Evolutionary conservation across 2,888 invertebrate species (phyloP).

Genomic region (Abrostola tripartita): DNA sequence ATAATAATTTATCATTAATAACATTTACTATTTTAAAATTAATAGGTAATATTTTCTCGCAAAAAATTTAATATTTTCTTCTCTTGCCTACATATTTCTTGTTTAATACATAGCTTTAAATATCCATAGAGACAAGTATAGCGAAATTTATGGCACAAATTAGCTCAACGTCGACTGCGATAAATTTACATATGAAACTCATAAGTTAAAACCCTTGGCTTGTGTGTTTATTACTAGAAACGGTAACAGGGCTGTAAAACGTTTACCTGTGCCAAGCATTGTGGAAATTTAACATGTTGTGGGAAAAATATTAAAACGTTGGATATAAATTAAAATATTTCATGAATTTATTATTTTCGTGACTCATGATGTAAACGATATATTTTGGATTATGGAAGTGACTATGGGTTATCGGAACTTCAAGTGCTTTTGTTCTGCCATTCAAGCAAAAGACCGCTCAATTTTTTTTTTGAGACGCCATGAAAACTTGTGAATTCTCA

Average conservation of each 20-base stretch:
- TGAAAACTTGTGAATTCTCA: too few species aligned
- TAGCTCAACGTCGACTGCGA: conserved; percentile 81
- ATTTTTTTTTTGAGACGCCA: too few species aligned
- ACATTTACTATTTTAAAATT: too few species aligned
- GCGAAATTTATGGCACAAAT: conserved; percentile 84
- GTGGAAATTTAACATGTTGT: conserved; percentile 39
- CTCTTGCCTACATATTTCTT: conserved; percentile 67
- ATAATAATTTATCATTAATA: too few species aligned
- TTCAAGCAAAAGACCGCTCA: too few species aligned
- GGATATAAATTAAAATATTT: conserved; percentile 5
- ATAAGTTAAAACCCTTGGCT: conserved; percentile 78
- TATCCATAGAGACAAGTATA: conserved; percentile 77
- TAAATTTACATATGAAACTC: conserved; percentile 87
- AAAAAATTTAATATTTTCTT: conserved; percentile 12
- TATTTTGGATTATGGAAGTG: too few species aligned
- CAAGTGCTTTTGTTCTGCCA: too few species aligned
- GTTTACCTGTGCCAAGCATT: conserved; percentile 46
- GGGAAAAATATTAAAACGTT: conserved; percentile 26
- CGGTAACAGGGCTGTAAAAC: conserved; percentile 47
- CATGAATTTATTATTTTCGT: not conserved
- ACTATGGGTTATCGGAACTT: too few species aligned
- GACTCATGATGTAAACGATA: not conserved
- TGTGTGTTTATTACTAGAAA: conserved; percentile 65
- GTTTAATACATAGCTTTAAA: conserved; percentile 69
- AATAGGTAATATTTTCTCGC: not conserved